Conservation (phyloP, 2,888 invertebrate genomes). For the Andrena bicolor region DNA sequence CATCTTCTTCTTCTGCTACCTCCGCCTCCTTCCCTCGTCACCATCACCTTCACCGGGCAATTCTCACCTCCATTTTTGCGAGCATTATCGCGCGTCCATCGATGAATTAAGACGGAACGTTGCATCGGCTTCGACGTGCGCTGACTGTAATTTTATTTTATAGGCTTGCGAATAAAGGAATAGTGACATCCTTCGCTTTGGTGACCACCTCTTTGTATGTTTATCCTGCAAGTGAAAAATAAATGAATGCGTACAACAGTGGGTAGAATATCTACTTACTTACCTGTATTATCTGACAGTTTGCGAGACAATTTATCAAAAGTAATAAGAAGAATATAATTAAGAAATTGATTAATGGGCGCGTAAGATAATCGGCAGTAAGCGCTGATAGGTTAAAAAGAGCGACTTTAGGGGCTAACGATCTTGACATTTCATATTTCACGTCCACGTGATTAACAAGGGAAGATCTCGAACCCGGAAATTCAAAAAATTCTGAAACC, state of each 20-base stretch:
- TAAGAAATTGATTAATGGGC: no score
- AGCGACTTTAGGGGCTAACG: no score
- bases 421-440: neutral
- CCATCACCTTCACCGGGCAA: conserved; percentile 38
- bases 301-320: no score
- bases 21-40: conserved; percentile 1
- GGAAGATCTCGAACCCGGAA: no score
- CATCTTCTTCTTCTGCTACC: conserved; percentile 54
- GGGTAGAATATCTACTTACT: no score
- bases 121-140: neutral
- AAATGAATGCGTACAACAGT: neutral
- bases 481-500: no score
- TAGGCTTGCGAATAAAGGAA: neutral
- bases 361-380: no score
- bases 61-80: conserved; percentile 42
- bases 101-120: conserved; percentile 35
- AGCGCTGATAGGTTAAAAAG: no score
- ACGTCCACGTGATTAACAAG: neutral
- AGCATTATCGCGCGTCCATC: conserved; percentile 17
- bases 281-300: no score
- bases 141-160: conserved; percentile 16
- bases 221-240: neutral
- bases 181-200: neutral
- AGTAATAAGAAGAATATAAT: no score
- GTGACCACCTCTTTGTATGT: no score